Conservation (phyloP, 1,140 invertebrate species). For the Plodia interpunctella region DNA sequence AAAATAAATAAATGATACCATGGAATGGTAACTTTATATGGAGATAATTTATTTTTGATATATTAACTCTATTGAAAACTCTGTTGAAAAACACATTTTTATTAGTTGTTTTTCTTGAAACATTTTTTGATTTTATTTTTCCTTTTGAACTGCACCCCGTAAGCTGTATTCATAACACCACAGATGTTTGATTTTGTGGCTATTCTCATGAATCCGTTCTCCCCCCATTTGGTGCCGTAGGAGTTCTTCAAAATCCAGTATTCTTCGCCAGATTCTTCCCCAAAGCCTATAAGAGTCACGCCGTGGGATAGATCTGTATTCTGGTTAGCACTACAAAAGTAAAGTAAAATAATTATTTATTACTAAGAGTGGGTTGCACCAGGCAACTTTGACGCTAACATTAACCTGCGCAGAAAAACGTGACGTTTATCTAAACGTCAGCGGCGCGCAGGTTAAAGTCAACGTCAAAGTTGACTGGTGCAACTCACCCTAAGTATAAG, state of each 20-base stretch:
- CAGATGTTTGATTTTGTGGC: constrained; percentile 78
- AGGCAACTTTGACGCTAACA: no score
- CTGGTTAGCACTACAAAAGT: background rate
- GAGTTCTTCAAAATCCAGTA: constrained; percentile 85
- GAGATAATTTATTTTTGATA: no score
- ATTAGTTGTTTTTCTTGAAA: background rate
- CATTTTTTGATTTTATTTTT: background rate
- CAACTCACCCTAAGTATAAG: no score
- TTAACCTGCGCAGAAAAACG: no score
- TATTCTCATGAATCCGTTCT: constrained; percentile 80
- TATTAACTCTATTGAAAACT: no score
- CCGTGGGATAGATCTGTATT: background rate
- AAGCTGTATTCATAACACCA: constrained; percentile 57
- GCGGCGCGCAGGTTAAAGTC: no score
- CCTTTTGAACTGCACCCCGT: background rate
- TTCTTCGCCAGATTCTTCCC: constrained; percentile 53
- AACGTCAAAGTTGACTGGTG: no score
- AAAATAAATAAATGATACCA: no score
- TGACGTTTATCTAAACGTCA: no score
- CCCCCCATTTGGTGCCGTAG: constrained; percentile 78
- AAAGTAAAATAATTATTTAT: no score
- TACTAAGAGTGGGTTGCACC: no score
- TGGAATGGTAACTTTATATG: no score
- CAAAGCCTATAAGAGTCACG: constrained; percentile 38
- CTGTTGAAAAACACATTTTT: background rate